Evolutionary conservation across 2,113 vertebrate genomes (phyloP).

Genomic region (Cinclus mexicanus): DNA sequence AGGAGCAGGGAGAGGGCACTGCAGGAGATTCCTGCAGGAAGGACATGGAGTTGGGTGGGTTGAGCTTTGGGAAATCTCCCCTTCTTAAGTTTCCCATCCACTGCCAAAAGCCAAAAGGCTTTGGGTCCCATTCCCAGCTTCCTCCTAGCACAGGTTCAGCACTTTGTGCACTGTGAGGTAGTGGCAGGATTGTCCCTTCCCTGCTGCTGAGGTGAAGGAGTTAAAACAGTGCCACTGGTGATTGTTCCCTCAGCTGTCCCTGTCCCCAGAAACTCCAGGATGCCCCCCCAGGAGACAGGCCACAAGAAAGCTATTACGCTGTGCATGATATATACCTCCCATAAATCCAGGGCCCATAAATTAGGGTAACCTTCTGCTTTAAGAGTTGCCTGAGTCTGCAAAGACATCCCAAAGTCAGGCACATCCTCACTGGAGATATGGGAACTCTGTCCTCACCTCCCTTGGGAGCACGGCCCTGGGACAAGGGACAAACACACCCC

Average conservation of each 20-base stretch:
- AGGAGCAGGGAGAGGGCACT: background rate
- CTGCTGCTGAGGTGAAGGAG: background rate
- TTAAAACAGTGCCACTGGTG: background rate
- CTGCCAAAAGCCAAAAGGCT: background rate
- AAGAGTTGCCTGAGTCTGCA: constrained; percentile 31
- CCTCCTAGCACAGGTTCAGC: background rate
- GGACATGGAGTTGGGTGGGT: accelerated
- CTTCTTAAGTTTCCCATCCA: background rate
- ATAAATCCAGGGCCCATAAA: constrained; percentile 55
- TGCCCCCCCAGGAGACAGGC: background rate
- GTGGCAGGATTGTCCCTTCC: background rate
- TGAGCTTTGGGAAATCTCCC: background rate
- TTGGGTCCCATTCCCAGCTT: background rate
- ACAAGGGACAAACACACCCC: background rate
- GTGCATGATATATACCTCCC: constrained; percentile 10
- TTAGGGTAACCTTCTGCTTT: constrained; percentile 53
- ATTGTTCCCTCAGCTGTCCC: background rate
- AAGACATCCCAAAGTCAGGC: constrained; percentile 61
- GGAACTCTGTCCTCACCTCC: background rate
- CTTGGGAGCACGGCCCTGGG: background rate
- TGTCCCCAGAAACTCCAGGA: background rate
- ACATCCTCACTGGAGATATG: background rate
- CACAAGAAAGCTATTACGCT: background rate
- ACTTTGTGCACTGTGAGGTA: background rate
- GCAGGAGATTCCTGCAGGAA: background rate